A percentile compares a stretch with the other conserved stretches of the same genome.
Conservation (phyloP, 2,113 vertebrate species). For the Aldabrachelys gigantea region DNA sequence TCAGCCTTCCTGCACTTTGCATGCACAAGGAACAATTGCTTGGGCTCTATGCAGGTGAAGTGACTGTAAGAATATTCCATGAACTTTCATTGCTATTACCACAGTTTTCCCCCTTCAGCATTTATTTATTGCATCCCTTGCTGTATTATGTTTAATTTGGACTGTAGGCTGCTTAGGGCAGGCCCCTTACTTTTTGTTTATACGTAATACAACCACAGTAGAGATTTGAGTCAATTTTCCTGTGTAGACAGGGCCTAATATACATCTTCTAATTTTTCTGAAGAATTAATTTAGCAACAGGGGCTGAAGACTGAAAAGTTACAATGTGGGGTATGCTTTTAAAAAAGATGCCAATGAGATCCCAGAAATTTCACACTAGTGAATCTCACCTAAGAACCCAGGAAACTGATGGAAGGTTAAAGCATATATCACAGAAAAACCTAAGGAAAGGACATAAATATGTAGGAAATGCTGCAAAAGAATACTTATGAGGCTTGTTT, state of each 20-base stretch:
- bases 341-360: not conserved
- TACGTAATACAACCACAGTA: not conserved
- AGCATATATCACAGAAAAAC: not conserved
- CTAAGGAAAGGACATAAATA: not conserved
- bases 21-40: accelerated
- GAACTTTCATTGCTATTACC: not conserved
- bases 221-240: not conserved
- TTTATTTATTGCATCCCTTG: not conserved
- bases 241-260: not conserved
- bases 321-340: not conserved
- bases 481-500: no score
- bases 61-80: not conserved
- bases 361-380: not conserved
- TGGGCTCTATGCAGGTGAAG: not conserved
- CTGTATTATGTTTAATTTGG: no score
- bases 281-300: conserved; percentile 53
- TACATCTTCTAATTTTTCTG: conserved; percentile 23
- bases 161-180: no score
- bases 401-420: not conserved
- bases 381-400: not conserved
- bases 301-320: conserved; percentile 50
- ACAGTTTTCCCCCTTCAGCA: not conserved
- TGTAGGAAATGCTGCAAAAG: no score
- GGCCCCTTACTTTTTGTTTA: not conserved
- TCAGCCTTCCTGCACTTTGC: not conserved